Percentiles rank a stretch among this genome's conserved stretches.
Conservation (phyloP, 2,113 vertebrate genomes). For the Nothoprocta pentlandii region DNA sequence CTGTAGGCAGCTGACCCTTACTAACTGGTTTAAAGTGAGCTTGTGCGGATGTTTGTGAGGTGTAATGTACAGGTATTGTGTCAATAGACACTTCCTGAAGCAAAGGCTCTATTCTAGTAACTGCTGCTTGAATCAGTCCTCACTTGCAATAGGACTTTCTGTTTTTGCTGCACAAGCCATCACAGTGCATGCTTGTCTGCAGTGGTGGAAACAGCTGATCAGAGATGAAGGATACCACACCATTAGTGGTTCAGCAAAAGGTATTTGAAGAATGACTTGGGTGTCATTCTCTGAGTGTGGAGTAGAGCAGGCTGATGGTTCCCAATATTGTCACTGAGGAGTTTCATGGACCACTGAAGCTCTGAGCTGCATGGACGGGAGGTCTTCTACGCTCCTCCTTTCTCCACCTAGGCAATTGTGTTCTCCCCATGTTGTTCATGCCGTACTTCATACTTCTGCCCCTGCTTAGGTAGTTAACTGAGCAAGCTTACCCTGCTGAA, state of each 20-base stretch:
- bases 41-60: neutral
- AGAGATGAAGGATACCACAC: neutral
- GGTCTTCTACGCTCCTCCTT: too few relatives aligned
- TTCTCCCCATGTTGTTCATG: too few relatives aligned
- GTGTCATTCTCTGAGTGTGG: neutral
- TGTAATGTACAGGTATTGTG: accelerated
- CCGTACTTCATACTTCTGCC: too few relatives aligned
- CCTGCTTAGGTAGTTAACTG: neutral
- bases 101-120: neutral
- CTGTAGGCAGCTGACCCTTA: neutral
- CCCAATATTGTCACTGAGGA: neutral
- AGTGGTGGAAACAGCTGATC: neutral
- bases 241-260: neutral
- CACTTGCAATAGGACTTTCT: neutral
- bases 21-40: neutral
- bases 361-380: neutral
- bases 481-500: neutral
- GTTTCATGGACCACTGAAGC: neutral
- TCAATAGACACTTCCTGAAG: neutral
- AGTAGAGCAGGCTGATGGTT: neutral
- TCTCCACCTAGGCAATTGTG: too few relatives aligned
- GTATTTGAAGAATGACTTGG: neutral
- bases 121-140: neutral
- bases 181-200: neutral
- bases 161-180: neutral